phyloP scores from a whole-genome alignment of 30 jellyfish, hydroid and myxozoan species.

The Nemopilema nomurai region DNA sequence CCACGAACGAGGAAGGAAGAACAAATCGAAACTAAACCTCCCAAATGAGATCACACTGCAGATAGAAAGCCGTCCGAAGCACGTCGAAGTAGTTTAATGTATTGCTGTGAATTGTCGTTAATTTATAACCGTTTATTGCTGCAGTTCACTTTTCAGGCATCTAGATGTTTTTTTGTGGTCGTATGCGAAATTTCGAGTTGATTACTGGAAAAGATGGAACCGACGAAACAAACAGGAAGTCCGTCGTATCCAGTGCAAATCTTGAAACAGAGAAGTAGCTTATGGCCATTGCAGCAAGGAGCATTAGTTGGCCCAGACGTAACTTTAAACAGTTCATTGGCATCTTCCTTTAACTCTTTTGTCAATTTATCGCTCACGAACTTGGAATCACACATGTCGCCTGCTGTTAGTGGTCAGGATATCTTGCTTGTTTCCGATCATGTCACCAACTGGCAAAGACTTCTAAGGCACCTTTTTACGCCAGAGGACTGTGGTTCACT shows the following conservation, averaged over 20 bases:
- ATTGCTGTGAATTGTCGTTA: too few species aligned
- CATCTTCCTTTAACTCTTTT: neutral
- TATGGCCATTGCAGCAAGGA: neutral
- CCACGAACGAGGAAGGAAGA: neutral
- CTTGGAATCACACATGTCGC: neutral
- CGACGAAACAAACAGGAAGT: neutral
- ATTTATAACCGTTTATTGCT: too few species aligned
- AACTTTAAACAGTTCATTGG: neutral
- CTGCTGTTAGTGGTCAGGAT: neutral
- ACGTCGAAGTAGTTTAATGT: too few species aligned
- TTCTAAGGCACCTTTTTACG: constrained; percentile 11
- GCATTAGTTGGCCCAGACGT: neutral
- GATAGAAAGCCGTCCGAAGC: too few species aligned
- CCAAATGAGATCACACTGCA: neutral
- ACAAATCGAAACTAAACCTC: neutral
- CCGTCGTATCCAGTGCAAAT: neutral
- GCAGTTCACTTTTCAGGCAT: too few species aligned
- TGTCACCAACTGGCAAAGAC: constrained; percentile 24
- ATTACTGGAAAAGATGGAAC: neutral
- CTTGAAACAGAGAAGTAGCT: neutral
- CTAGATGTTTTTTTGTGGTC: too few species aligned
- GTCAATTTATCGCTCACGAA: neutral
- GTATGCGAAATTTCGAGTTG: too few species aligned
- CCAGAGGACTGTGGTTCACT: constrained; percentile 11
- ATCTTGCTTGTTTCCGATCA: constrained; percentile 33